phyloP scores from a whole-genome alignment of 2,113 vertebrate species.

The Pipra filicauda region DNA sequence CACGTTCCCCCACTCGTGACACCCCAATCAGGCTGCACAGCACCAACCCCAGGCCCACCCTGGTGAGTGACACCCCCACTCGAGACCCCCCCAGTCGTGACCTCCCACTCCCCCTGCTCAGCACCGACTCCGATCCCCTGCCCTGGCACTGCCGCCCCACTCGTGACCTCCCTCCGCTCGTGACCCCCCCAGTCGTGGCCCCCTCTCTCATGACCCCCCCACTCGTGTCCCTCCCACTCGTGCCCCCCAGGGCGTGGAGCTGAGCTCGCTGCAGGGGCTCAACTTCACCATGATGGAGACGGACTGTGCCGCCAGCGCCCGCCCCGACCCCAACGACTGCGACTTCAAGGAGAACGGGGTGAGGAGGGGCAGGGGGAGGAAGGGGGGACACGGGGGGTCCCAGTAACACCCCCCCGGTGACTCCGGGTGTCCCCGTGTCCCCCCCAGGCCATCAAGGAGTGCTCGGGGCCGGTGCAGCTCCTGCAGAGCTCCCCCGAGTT shows the following conservation, averaged over 20 bases:
- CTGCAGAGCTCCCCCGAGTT: not conserved
- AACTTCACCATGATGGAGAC: conserved; percentile 41
- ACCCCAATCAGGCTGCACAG: no score
- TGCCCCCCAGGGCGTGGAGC: not conserved
- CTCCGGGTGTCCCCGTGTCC: not conserved
- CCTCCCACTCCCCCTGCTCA: not conserved
- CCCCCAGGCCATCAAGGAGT: conserved; percentile 15
- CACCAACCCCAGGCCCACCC: not conserved
- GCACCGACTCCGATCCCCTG: not conserved
- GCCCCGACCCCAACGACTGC: not conserved
- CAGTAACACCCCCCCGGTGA: not conserved
- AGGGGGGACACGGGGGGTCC: not conserved
- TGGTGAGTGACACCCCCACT: not conserved
- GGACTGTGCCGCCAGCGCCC: not conserved
- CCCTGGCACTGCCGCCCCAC: not conserved
- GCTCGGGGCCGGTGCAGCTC: not conserved
- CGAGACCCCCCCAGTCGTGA: not conserved
- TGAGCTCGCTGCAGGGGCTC: not conserved
- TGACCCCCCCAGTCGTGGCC: not conserved
- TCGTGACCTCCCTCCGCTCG: not conserved
- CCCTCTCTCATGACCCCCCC: not conserved
- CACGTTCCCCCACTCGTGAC: no score
- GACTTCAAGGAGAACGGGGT: conserved; percentile 44
- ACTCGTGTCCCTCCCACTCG: not conserved
- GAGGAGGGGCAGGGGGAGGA: not conserved